A percentile compares a stretch with the other conserved stretches of the same genome.
phyloP scores from a whole-genome alignment of 2,888 invertebrate species.

The Drosophila greeni region DNA sequence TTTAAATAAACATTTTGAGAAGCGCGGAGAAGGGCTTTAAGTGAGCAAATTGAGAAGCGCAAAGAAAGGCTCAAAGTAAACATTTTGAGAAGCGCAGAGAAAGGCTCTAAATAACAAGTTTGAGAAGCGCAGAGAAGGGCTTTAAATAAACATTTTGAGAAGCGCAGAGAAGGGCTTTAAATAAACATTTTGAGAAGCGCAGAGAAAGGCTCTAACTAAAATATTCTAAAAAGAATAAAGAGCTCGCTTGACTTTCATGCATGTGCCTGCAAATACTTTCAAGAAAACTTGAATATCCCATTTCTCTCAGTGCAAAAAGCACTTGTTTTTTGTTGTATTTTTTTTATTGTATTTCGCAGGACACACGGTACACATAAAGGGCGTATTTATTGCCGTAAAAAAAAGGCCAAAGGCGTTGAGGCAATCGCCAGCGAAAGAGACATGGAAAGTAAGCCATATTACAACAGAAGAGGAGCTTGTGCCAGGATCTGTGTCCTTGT shows the following conservation, averaged over 20 bases:
- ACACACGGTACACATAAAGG: constrained; percentile 32
- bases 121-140: neutral
- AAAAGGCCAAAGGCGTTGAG: constrained; percentile 16
- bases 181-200: too few relatives aligned
- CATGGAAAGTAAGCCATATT: constrained; percentile 3
- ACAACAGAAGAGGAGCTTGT: constrained; percentile 13
- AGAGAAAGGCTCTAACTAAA: neutral
- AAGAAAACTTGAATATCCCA: neutral
- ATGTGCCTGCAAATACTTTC: neutral
- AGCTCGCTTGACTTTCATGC: neutral
- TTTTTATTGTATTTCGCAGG: constrained; percentile 41
- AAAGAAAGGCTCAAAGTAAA: neutral
- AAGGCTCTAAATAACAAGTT: neutral
- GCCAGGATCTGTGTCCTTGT: constrained; percentile 12
- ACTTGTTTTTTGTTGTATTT: constrained; percentile 10
- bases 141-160: neutral
- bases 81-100: neutral
- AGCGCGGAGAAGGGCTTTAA: neutral
- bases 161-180: neutral
- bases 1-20: neutral
- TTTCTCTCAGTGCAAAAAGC: constrained; percentile 3
- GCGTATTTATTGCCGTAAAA: constrained; percentile 36
- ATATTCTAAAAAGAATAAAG: neutral
- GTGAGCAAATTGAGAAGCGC: neutral
- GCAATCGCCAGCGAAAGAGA: constrained; percentile 19